Percentiles rank a stretch among this genome's conserved stretches.
phyloP scores from a whole-genome alignment of 2,113 vertebrate species.

The Connochaetes taurinus region DNA sequence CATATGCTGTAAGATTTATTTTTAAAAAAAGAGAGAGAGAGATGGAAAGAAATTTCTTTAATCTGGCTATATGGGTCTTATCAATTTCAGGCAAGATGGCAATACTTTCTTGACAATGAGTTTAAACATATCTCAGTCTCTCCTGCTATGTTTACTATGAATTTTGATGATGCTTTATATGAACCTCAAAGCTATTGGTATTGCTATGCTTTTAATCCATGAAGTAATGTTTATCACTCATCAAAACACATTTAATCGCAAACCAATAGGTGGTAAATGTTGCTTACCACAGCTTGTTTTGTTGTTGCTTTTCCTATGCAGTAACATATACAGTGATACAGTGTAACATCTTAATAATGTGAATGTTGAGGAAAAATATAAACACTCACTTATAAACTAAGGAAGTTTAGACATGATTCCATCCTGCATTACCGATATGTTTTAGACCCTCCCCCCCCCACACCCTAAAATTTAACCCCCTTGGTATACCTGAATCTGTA shows the following conservation, averaged over 20 bases:
- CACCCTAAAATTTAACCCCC: not conserved
- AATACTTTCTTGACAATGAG: not conserved
- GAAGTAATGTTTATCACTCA: not conserved
- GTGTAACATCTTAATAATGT: not conserved
- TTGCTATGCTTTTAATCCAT: not conserved
- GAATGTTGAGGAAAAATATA: not conserved
- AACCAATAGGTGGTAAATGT: not conserved
- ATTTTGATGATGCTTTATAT: constrained; percentile 41
- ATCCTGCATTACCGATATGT: not conserved
- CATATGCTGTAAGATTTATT: not conserved
- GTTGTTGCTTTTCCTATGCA: not conserved
- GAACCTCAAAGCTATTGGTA: not conserved
- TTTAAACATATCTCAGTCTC: not conserved
- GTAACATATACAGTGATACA: not conserved
- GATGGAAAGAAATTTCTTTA: not conserved
- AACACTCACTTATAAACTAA: not conserved
- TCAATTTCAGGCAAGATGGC: not conserved
- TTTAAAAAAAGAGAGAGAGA: not conserved
- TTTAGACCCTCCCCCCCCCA: not conserved
- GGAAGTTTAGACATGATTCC: not conserved
- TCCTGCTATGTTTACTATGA: constrained; percentile 10
- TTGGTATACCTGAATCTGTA: not conserved
- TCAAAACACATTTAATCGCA: not conserved
- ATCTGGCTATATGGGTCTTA: not conserved
- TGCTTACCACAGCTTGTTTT: not conserved